Evolutionary conservation across 1,140 invertebrate species (phyloP), one percentile per base, ranked within the genome.

Genomic region (Pseudobourletiella spinata): DNA sequence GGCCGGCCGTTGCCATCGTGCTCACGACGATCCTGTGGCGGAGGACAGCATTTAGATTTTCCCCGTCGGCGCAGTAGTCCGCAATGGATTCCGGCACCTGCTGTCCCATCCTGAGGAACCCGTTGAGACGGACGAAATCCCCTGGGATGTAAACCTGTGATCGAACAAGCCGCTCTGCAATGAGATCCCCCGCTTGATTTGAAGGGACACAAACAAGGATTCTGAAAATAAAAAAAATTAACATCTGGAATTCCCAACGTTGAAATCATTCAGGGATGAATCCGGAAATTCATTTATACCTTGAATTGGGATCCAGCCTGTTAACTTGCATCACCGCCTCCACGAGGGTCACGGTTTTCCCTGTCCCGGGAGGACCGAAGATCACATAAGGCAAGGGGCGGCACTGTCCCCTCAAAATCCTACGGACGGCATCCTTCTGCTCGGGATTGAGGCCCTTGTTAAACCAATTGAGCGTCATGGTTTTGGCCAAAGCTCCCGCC

Each of bases 151-250:
- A 65, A 16, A 76, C 59, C 15, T 78, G 78, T 62, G 77, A 81
- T 20, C 82, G 74, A n/a, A 88, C 74, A 2, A 91, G 72, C 61
- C 83, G 76, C 69, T 84, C 81, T 4, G 83, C 75, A 30, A 91
- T 80, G 50, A 92, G 77, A 79, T 95, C 88, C 2, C 89, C 86
- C 3, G 91, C 85, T 74, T 86, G 89, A 70, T 94, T 94, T 1
- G 91, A 91, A 1, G 92, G 91, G 3, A 89, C 85, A 24, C 86
- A 87, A 32, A 93, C 79, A 26, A 96, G 72, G 48, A 95, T 80
- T 64, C 64, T 65, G 8, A n/a, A n/a, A n/a, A n/a, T n/a, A n/a
- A n/a, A n/a, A n/a, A n/a, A n/a, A n/a, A n/a, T 25, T 6, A 57
- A 54, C 11, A 8, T 15, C 16, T 14, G 35, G 28, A 55, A 42